Evolutionary conservation across 1,140 invertebrate species (phyloP).

Genomic region (Euura lappo): DNA sequence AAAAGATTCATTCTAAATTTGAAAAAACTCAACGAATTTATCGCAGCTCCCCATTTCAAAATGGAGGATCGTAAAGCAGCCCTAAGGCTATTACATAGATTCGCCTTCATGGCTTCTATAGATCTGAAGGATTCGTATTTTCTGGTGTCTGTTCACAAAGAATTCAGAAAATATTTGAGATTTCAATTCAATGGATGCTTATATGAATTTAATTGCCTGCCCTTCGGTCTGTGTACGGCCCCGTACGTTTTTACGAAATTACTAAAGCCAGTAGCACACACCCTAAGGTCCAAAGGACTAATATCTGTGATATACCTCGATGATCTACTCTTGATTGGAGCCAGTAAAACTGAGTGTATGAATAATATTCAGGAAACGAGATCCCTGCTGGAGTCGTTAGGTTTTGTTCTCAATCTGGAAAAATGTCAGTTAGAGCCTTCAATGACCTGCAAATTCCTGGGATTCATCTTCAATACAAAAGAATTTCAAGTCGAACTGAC

Average conservation of each 20-base stretch:
- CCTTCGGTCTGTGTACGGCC: no score
- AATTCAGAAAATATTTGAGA: conserved; percentile 11
- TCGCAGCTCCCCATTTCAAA: background rate
- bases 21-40: background rate
- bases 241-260: no score
- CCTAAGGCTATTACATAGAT: background rate
- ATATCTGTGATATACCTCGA: conserved; percentile 21
- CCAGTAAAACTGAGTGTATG: no score
- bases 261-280: background rate
- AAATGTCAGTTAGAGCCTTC: conserved; percentile 12
- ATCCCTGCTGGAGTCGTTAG: background rate
- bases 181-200: conserved; percentile 12
- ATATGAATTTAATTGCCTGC: background rate
- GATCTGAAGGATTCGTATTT: conserved; percentile 18
- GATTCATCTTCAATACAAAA: conserved; percentile 13
- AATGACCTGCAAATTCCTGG: conserved; percentile 12
- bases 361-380: no score
- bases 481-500: no score
- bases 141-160: background rate
- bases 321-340: conserved; percentile 9
- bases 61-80: background rate
- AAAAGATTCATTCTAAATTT: no score
- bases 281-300: conserved; percentile 9
- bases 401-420: conserved; percentile 17
- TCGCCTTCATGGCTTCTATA: conserved; percentile 17